These are phyloP conservation scores for Leuciscus waleckii DNA, from an alignment of 2,797 vertebrate species.

Conservation along the genomic window DNA sequence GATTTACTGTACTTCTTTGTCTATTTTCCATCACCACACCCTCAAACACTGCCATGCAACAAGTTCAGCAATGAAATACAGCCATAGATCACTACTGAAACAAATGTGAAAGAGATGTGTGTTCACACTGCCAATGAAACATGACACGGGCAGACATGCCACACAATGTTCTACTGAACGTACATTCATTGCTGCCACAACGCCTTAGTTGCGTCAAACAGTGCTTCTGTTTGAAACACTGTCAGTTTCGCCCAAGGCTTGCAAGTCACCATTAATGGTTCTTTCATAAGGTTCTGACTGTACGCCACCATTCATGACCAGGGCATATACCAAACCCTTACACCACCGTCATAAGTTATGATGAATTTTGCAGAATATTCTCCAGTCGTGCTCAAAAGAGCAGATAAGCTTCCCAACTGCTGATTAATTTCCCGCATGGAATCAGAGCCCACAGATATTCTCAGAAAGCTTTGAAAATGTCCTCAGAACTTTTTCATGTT, in stretches of 20 bases:
- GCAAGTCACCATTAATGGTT: constrained; percentile 4
- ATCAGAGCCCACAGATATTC: neutral
- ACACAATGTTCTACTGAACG: constrained; percentile 58
- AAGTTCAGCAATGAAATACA: constrained; percentile 21
- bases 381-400: neutral
- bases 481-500: neutral
- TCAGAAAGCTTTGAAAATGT: neutral
- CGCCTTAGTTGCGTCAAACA: constrained; percentile 53
- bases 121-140: constrained; percentile 60
- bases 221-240: constrained; percentile 43
- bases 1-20: constrained; percentile 29
- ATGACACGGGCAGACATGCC: constrained; percentile 53
- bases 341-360: neutral
- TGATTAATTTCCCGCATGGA: constrained; percentile 14
- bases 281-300: constrained; percentile 23
- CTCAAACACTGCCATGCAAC: constrained; percentile 15
- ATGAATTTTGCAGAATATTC: constrained; percentile 7
- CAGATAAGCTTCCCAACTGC: neutral
- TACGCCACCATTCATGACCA: constrained; percentile 22
- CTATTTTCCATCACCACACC: neutral
- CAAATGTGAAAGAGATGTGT: constrained; percentile 63
- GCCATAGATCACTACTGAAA: constrained; percentile 1
- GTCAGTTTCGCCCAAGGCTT: constrained; percentile 11
- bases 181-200: constrained; percentile 37
- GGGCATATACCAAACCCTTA: neutral